Conservation (phyloP, 2,797 vertebrate species). For the Jordanella pulchra region DNA sequence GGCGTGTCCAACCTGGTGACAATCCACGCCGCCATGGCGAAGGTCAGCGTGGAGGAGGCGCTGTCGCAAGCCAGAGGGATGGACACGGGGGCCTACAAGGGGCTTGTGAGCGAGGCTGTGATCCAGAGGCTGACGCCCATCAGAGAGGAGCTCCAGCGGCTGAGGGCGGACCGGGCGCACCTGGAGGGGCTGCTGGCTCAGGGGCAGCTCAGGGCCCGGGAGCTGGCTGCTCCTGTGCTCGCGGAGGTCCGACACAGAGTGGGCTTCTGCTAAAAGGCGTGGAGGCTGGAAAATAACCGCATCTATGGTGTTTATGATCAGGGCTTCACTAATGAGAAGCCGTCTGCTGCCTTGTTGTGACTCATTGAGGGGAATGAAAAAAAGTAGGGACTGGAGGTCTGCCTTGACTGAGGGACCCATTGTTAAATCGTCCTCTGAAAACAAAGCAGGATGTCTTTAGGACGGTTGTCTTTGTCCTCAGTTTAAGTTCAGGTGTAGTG, state of each 20-base stretch:
- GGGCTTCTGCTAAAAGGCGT: conserved; percentile 83
- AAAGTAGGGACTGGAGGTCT: background rate
- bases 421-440: background rate
- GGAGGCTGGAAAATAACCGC: background rate
- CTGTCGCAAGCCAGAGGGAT: conserved; percentile 78
- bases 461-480: background rate
- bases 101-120: conserved; percentile 86
- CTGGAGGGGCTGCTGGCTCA: conserved; percentile 81
- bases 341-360: conserved; percentile 11
- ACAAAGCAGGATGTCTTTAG: background rate
- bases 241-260: conserved; percentile 83
- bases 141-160: conserved; percentile 83
- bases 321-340: background rate
- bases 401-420: background rate
- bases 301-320: background rate
- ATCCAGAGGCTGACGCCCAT: conserved; percentile 88
- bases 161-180: conserved; percentile 80
- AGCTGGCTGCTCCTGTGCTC: conserved; percentile 84
- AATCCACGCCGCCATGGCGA: conserved; percentile 84
- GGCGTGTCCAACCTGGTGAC: conserved; percentile 93
- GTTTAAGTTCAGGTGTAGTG: background rate
- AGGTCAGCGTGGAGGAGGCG: conserved; percentile 80
- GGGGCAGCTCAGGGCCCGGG: conserved; percentile 83
- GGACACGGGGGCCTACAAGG: conserved; percentile 89
- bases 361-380: background rate